A percentile compares a stretch with the other conserved stretches of the same genome.
phyloP scores from a whole-genome alignment of 2,888 invertebrate species.

The Phyllotreta striolata region DNA sequence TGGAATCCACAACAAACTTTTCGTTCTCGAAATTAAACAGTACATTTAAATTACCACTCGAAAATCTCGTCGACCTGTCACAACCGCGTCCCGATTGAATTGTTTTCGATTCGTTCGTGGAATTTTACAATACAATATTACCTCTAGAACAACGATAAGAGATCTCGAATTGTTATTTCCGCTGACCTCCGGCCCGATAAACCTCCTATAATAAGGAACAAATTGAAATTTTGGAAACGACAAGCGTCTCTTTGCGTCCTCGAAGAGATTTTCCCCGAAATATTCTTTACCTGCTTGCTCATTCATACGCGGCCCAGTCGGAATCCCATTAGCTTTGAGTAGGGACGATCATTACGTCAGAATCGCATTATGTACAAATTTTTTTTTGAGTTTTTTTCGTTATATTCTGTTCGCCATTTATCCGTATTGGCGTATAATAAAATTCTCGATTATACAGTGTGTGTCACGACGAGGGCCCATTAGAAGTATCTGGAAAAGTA shows the following conservation, averaged over 20 bases:
- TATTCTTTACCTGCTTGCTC: slow-evolving; percentile 17
- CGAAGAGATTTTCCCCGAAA: slow-evolving; percentile 11
- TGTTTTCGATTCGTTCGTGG: too few species aligned
- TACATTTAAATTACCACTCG: too few species aligned
- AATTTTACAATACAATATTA: too few species aligned
- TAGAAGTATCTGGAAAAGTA: too few species aligned
- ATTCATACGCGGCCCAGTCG: slow-evolving; percentile 7
- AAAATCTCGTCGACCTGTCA: too few species aligned
- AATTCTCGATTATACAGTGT: too few species aligned
- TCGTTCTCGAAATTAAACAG: too few species aligned
- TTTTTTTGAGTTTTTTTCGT: slow-evolving; percentile 7
- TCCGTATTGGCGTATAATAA: too few species aligned
- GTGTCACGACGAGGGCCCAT: too few species aligned
- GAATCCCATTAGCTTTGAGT: slow-evolving; percentile 25
- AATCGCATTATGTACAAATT: slow-evolving; percentile 13
- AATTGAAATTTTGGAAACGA: slow-evolving; percentile 17
- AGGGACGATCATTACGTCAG: slow-evolving; percentile 23
- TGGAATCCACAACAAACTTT: too few species aligned
- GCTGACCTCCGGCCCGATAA: slow-evolving; percentile 3
- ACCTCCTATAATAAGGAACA: slow-evolving; percentile 4
- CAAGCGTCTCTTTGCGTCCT: neutral
- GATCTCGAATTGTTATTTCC: neutral
- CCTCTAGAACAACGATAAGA: too few species aligned
- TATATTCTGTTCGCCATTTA: slow-evolving; percentile 1
- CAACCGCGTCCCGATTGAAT: too few species aligned